phyloP scores from a whole-genome alignment of 2,797 vertebrate genomes.

The Leptoclinus maculatus region DNA sequence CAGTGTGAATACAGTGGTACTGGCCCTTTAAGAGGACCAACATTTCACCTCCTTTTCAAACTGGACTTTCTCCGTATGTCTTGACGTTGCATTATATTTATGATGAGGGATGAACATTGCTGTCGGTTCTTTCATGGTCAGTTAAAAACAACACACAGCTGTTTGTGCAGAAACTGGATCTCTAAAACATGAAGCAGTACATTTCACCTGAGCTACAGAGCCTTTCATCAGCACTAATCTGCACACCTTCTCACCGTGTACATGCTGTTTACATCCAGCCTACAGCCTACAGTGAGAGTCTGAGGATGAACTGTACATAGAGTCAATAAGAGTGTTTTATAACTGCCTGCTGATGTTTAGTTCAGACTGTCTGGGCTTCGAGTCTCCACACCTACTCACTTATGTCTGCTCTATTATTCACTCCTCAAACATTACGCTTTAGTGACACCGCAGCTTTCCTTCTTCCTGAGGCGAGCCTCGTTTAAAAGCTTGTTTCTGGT shows the following conservation, averaged over 20 bases:
- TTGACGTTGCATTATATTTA: not conserved
- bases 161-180: conserved; percentile 6
- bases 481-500: not conserved
- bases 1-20: not conserved
- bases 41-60: not conserved
- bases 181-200: not conserved
- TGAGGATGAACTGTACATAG: not conserved
- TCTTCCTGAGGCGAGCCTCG: not conserved
- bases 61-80: not conserved
- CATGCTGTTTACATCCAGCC: conserved; percentile 27
- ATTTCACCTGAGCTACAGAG: not conserved
- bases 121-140: not conserved
- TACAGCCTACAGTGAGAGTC: not conserved
- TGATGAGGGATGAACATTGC: no score
- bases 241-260: not conserved
- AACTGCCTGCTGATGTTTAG: conserved; percentile 9
- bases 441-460: not conserved
- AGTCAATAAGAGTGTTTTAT: conserved; percentile 41
- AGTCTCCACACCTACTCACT: conserved; percentile 9
- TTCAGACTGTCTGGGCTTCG: conserved; percentile 25
- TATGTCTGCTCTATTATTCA: not conserved
- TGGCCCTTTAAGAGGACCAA: conserved; percentile 2
- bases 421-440: not conserved
- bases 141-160: not conserved
- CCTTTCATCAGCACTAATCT: not conserved